Conservation (phyloP, 2,113 vertebrate species). For the Gopherus evgoodei region DNA sequence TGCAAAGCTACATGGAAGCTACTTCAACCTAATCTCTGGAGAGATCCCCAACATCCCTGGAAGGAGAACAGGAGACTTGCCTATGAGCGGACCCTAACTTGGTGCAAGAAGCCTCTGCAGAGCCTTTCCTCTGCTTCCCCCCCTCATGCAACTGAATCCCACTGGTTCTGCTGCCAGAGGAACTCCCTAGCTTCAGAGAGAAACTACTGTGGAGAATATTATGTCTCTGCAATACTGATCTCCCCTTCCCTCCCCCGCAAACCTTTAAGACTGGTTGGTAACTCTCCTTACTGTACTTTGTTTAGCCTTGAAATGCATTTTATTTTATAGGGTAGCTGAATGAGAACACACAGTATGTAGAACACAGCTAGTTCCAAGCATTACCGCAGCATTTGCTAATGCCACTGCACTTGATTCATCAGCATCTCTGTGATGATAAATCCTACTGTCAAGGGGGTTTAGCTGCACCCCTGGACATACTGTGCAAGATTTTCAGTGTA, state of each 20-base stretch:
- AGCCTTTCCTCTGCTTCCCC: accelerated
- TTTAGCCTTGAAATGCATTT: background rate
- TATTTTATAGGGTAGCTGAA: background rate
- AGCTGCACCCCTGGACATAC: accelerated
- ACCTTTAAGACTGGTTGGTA: background rate
- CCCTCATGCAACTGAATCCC: accelerated
- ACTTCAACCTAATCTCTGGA: accelerated
- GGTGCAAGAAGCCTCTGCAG: accelerated
- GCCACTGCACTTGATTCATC: background rate
- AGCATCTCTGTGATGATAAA: background rate
- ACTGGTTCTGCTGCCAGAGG: accelerated
- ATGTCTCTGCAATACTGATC: accelerated
- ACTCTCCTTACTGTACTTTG: background rate
- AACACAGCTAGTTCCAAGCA: background rate
- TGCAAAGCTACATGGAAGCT: background rate
- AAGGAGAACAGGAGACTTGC: background rate
- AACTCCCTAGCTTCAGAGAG: background rate
- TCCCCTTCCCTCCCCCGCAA: background rate
- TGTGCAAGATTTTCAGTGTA: background rate
- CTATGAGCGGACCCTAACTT: accelerated
- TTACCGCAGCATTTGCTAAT: background rate
- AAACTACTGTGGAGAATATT: background rate
- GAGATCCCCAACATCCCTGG: background rate
- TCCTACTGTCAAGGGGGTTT: background rate
- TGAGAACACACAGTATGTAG: background rate